Base-by-base conservation (phyloP, 2,113 vertebrate genomes). In the Corythoichthys intestinalis region DNA sequence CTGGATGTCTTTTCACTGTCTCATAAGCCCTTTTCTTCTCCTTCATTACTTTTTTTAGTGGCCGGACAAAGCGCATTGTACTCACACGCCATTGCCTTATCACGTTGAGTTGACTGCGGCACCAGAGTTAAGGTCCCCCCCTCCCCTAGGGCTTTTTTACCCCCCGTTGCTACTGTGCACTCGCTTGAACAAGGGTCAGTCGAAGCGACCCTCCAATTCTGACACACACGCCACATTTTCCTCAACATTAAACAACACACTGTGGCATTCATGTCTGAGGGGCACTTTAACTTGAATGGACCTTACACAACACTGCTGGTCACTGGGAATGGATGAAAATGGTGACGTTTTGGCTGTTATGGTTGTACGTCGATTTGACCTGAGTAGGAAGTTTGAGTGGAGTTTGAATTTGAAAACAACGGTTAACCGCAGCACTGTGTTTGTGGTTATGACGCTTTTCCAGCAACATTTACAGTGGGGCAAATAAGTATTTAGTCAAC, bases 81-180 rank as follows among this genome's bases (percentile, higher is more conserved):
- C 70, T 78, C 71, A 81, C 83, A 82, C 80, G 73, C 73, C 66
- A 17, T 82, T 81, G 80, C 78, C 79, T 85, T 71, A 82, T 83
- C 52, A 71, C 64, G 76, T 82, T 73, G 71, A 79, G 70, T 69
- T 77, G 75, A 84, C 72, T 75, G 67, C 50, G 72, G 77, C 76
- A 75, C 46, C 78, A 74, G 71, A 75, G 71, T 44, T 44, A 15
- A 17, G 17, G 74, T 67, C 59, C 9, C 52, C 64, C 49, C 47
- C 72, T 65, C 35, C 76, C 82, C 72, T 0, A 39, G 65, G 64
- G 75, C 77, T 20, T 49, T 15, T 35, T 50, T 49, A 15, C 48
- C 74, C 74, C 79, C 74, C 1, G 8, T 71, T 70, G 62, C 44
- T 65, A 58, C 77, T 77, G 69, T 68, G 74, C 68, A 41, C 9